Percentiles rank a stretch among this genome's conserved stretches.
These are phyloP conservation scores for Trematomus bernacchii DNA, from an alignment of 2,797 vertebrate genomes.

Conservation along the genomic window DNA sequence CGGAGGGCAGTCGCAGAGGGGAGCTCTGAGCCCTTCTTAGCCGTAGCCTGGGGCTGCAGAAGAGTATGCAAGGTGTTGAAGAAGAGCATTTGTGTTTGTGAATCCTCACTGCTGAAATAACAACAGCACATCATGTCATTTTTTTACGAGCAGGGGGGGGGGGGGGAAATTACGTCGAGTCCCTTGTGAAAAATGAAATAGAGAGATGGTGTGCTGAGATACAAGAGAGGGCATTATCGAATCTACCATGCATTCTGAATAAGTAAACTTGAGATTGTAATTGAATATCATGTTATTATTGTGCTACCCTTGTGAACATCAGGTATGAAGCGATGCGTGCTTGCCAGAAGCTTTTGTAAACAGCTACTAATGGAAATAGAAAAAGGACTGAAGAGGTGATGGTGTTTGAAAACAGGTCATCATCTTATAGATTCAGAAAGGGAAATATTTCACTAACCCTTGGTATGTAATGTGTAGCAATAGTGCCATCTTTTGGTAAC, in stretches of 20 bases:
- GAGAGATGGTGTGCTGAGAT: conserved; percentile 58
- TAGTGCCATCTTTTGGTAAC: conserved; percentile 85
- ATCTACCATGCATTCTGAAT: conserved; percentile 72
- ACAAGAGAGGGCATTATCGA: conserved; percentile 65
- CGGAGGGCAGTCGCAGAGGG: conserved; percentile 66
- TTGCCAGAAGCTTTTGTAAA: conserved; percentile 72
- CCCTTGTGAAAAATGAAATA: conserved; percentile 75
- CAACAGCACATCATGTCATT: conserved; percentile 47
- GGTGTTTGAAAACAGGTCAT: conserved; percentile 81
- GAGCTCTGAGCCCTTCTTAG: conserved; percentile 73
- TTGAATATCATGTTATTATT: conserved; percentile 74
- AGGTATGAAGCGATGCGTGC: conserved; percentile 56
- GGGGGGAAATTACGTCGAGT: conserved; percentile 67
- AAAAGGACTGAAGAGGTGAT: conserved; percentile 77
- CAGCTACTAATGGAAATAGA: conserved; percentile 80
- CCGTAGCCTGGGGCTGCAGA: conserved; percentile 65
- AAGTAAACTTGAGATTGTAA: conserved; percentile 72
- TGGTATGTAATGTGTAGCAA: conserved; percentile 70
- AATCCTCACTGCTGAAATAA: conserved; percentile 40
- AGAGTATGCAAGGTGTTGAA: conserved; percentile 70
- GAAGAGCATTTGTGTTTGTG: conserved; percentile 45
- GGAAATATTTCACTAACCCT: conserved; percentile 41
- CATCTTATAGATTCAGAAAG: conserved; percentile 70
- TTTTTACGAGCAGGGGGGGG: conserved; percentile 43
- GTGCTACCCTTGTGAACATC: conserved; percentile 63